Conservation (phyloP, 2,797 vertebrate species). For the Pelobates cultripes region DNA sequence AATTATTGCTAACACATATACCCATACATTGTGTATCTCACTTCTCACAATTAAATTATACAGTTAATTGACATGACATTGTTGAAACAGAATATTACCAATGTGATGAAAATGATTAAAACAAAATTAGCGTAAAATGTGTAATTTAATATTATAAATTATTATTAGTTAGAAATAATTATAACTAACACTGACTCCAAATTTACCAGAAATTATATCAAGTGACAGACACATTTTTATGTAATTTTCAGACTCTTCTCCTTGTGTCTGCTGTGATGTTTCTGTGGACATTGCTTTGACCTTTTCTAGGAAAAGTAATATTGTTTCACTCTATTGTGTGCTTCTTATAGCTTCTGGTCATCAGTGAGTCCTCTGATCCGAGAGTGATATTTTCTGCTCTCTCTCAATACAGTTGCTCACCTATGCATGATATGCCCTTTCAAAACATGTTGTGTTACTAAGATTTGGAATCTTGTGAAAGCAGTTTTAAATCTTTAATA, state of each 20-base stretch:
- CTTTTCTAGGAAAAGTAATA: constrained; percentile 43
- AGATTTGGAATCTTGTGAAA: constrained; percentile 57
- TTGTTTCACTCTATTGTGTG: constrained; percentile 36
- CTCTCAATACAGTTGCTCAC: constrained; percentile 55
- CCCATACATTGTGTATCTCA: too few relatives aligned
- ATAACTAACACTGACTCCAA: not conserved
- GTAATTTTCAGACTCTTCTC: constrained; percentile 4
- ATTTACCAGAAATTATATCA: not conserved
- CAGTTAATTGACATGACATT: too few relatives aligned
- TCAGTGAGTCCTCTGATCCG: constrained; percentile 44
- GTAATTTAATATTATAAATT: too few relatives aligned
- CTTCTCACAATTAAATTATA: too few relatives aligned
- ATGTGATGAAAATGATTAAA: too few relatives aligned
- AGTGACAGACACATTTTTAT: not conserved
- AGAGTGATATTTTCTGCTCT: constrained; percentile 48
- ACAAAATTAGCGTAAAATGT: too few relatives aligned
- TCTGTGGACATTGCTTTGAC: constrained; percentile 51
- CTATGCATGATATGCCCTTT: constrained; percentile 55
- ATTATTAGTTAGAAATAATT: too few relatives aligned
- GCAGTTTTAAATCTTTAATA: constrained; percentile 57
- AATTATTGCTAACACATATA: too few relatives aligned
- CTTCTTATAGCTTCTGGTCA: constrained; percentile 52
- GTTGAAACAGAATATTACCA: too few relatives aligned
- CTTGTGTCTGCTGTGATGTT: constrained; percentile 32
- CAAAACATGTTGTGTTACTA: constrained; percentile 51